Percentiles rank a stretch among this genome's conserved stretches.
phyloP scores from a whole-genome alignment of 30 jellyfish, hydroid and myxozoan species.

The Hydra vulgaris region DNA sequence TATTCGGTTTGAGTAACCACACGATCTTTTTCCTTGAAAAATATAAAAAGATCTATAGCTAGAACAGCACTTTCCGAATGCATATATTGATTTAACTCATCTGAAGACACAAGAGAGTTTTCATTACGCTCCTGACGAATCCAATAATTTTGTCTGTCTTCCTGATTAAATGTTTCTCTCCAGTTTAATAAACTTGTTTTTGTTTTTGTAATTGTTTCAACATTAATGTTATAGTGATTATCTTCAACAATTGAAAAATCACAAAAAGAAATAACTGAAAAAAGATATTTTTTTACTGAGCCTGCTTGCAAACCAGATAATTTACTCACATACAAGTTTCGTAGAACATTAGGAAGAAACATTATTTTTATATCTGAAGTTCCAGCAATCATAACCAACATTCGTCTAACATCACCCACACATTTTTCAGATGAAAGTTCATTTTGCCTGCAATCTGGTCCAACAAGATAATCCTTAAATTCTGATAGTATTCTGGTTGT shows the following conservation, averaged over 20 bases:
- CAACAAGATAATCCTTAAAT: not conserved
- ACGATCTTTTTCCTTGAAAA: not conserved
- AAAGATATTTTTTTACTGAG: not conserved
- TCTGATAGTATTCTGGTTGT: not conserved
- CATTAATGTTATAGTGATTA: not conserved
- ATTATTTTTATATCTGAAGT: not conserved
- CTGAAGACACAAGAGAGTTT: not conserved
- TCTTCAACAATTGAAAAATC: not conserved
- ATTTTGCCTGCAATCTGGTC: not conserved
- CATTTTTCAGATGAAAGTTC: not conserved
- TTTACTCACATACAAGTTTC: not conserved
- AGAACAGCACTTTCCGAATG: not conserved
- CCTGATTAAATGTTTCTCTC: not conserved
- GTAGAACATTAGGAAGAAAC: not conserved
- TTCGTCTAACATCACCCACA: not conserved
- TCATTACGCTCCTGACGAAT: not conserved
- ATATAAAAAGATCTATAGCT: not conserved
- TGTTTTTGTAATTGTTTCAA: not conserved
- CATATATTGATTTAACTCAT: not conserved
- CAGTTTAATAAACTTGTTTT: not conserved
- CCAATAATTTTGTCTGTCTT: not conserved
- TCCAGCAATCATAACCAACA: not conserved
- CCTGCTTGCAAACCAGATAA: not conserved
- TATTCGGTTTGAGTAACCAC: not conserved
- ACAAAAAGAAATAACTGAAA: not conserved